Base-by-base conservation (phyloP, 2,797 vertebrate species). In the Halcyon leucocephala region DNA sequence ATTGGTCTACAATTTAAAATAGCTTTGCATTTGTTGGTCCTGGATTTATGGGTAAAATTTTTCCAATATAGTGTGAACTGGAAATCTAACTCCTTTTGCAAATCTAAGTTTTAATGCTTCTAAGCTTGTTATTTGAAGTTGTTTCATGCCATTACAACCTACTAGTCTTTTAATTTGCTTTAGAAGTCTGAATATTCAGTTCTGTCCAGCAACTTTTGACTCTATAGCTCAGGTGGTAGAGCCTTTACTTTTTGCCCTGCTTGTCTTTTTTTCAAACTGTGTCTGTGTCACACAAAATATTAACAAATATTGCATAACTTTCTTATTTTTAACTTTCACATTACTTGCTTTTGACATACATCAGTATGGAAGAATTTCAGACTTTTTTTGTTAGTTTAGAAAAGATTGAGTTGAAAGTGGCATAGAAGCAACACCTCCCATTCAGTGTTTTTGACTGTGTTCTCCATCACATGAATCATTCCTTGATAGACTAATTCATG, bases 21-120 rank as follows among this genome's bases (percentile, higher is more conserved):
- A 48, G 1, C 11, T 80, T 70, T 42, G 4, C 0, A 1, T 52
- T 48, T 41, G 3, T 44, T 81, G 9, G 1, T 1, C 8, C 60
- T 42, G 9, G 12, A 16, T 64, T 66, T 46, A 44, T 35, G 7
- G 2, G 6, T 11, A 28, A 9, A 66, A 29, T 60, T 90, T 91
- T 93, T 55, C 51, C 22, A 60, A 1, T 5, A 9, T 5, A 35
- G 1, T 0, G 2, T 55, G 48, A 93, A 60, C 9, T 55, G 10
- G 1, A 71, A 64, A 81, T 48, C 10, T 44, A 69, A 37, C 10
- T 64, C 12, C 13, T 61, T 65, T 35, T 52, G 7, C 9, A 90
- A 71, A 73, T 37, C 13, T 48, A 62, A 74, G 28, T 35, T 7
- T 26, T 73, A 58, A 24, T 39, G 2, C 5, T 28, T 70, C 61